Evolutionary conservation across 2,113 vertebrate species (phyloP), one percentile per base, ranked within the genome.

Genomic region (Varanus salvator): DNA sequence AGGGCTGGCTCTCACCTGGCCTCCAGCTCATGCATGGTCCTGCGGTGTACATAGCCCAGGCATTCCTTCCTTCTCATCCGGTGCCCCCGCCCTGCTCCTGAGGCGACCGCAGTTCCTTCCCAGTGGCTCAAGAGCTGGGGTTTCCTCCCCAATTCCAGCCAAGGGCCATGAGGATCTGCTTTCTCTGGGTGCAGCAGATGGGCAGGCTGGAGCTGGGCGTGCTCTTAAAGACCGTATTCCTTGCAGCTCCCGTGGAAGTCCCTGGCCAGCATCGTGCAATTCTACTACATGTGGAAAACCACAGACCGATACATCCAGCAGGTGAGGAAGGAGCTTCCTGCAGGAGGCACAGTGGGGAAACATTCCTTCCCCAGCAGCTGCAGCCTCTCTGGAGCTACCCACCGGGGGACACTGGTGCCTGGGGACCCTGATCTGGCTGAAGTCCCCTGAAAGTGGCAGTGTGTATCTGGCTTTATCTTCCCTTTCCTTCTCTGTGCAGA

Each of bases 251-350:
- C 98, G 31, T 99, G 98, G 98, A 99, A 99, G 91, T 99, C 98
- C 34, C 96, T 99, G 48, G 98, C 98, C 92, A 99, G 98, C 83
- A 98, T 99, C 78, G 98, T 99, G 88, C 98, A 99, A 93, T 99
- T 99, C 94, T 99, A 99, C 93, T 99, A 99, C 95, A 99, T 99
- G 98, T 99, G 98, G 98, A 99, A 99, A 93, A 99, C 98, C n/a
- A 99, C 98, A 0, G 98, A 99, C 94, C 98, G 98, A 93, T 99
- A 99, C 94, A 99, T 99, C 93, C 98, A 99, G 87, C 98, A 99
- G 98, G 98, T 98, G 81, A 25, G 52, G 38, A 0, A 57, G 8
- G 31, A 0, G 31, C 0, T 38, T 60, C 48, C 52, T 74, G 1
- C 14, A 44, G 38, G 38, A 44, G 38, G 38, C 38, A 44, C 38